Base-by-base conservation (phyloP, 2,888 invertebrate genomes). In the Drosophila paracracens region DNA sequence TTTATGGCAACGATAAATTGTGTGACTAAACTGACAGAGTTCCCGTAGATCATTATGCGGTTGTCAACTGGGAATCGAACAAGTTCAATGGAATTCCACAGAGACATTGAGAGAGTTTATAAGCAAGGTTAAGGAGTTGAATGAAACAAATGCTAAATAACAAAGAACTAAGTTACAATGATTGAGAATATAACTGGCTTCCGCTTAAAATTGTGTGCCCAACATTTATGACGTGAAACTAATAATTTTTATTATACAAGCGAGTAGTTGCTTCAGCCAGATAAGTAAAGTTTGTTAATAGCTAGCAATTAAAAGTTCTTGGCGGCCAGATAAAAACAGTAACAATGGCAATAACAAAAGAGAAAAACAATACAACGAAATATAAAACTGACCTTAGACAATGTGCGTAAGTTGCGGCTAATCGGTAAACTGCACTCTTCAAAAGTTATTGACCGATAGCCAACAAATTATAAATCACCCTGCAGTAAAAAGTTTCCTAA, bases 301-400 rank as follows among this genome's bases (percentile, higher is more conserved):
- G 70, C 79, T 52, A 4, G 36, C 71, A 67, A 82, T 83, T 54
- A 84, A 70, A 66, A 57, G 50, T 53, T 59, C 54, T 56, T 57
- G 63, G 52, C 43, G 16, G 54, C 27, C 46, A 54, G 65, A 70
- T 74, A 67, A 70, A 64, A 71, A 70, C 59, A 82, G 40, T 33
- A 73, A 68, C 40, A 68, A 35, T 38, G 38, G 5, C 53, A 48
- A 40, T 11, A 33, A 43, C n/a, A 40, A 40, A 16, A 0, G 57
- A 46, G 27, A 35, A 67, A 57, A 58, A 52, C 29, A 31, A 50
- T 46, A 4, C 5, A 21, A 56, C 16, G 33, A 58, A 18, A 21
- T 54, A 43, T 13, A 68, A 69, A 83, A 82, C 84, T 85, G 88
- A 85, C 89, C 85, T 85, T 74, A 79, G 82, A 74, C 87, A 83